A percentile compares a stretch with the other conserved stretches of the same genome.
phyloP scores from a whole-genome alignment of 2,797 vertebrate genomes.

The Cynopterus sphinx region DNA sequence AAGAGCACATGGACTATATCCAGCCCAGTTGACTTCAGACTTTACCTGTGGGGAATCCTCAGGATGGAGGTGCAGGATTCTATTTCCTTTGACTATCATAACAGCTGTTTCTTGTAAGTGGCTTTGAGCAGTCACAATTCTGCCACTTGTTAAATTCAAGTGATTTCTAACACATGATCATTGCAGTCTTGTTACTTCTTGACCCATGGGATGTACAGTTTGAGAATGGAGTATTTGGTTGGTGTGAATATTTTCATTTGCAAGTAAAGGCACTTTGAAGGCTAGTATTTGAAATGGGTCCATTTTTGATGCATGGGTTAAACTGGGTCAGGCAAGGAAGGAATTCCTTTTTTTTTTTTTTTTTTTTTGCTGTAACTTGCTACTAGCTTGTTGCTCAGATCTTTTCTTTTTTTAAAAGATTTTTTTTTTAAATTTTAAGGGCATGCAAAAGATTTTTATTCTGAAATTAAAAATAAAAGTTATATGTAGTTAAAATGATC shows the following conservation, averaged over 20 bases:
- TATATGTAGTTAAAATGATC: background rate
- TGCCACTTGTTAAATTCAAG: background rate
- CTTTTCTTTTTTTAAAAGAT: background rate
- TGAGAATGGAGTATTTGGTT: background rate
- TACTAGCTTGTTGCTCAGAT: background rate
- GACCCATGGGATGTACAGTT: background rate
- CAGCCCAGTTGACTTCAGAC: background rate
- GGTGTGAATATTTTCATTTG: background rate
- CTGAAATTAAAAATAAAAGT: slow-evolving; percentile 46
- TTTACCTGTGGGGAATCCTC: background rate
- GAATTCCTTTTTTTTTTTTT: too few relatives aligned
- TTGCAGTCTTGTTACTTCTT: background rate
- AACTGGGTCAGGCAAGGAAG: background rate
- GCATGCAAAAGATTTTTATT: slow-evolving; percentile 20
- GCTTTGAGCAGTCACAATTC: background rate
- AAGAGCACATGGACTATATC: background rate
- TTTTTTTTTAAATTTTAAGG: background rate
- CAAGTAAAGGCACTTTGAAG: background rate
- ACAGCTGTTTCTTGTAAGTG: background rate
- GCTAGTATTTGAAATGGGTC: background rate
- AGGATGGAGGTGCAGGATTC: background rate
- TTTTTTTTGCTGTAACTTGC: background rate
- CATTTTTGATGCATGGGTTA: background rate
- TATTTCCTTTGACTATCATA: background rate
- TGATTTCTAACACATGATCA: background rate